phyloP scores from a whole-genome alignment of 1,140 invertebrate species.

The Pogonognathellus flavescens region DNA sequence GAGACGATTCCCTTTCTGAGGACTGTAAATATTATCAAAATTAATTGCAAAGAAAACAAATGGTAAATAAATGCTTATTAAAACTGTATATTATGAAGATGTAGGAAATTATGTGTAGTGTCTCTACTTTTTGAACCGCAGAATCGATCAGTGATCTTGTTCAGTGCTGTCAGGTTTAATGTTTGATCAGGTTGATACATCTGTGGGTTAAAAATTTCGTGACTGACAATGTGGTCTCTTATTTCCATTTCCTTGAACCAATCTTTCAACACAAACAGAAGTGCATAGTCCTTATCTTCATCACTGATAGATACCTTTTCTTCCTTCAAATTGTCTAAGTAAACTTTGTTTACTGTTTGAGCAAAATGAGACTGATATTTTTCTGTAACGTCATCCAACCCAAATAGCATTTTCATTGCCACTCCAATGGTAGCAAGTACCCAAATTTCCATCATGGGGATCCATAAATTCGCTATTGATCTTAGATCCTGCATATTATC shows the following conservation, averaged over 20 bases:
- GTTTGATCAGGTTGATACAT: conserved; percentile 31
- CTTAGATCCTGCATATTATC: conserved; percentile 68
- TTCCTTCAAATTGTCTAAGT: not conserved
- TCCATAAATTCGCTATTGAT: conserved; percentile 68
- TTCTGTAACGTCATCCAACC: conserved; percentile 77
- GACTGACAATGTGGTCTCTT: conserved; percentile 72
- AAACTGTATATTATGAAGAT: not conserved
- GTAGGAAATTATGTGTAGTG: not conserved
- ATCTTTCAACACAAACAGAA: conserved; percentile 75
- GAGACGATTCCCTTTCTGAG: not conserved
- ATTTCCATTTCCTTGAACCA: conserved; percentile 78
- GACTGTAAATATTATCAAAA: not conserved
- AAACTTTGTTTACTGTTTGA: conserved; percentile 70
- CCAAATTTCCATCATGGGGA: conserved; percentile 72
- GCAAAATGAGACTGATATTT: conserved; percentile 73
- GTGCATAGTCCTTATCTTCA: conserved; percentile 6
- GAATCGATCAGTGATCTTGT: conserved; percentile 43
- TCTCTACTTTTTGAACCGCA: not conserved
- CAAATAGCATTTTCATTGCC: conserved; percentile 76
- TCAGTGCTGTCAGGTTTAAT: not conserved
- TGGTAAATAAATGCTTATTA: not conserved
- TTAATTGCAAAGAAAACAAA: no score
- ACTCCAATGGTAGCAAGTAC: conserved; percentile 77
- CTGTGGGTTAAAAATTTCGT: conserved; percentile 48
- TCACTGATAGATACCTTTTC: not conserved